Evolutionary conservation across 2,797 vertebrate genomes (phyloP).

Genomic region (Gymnoscopelus braueri): DNA sequence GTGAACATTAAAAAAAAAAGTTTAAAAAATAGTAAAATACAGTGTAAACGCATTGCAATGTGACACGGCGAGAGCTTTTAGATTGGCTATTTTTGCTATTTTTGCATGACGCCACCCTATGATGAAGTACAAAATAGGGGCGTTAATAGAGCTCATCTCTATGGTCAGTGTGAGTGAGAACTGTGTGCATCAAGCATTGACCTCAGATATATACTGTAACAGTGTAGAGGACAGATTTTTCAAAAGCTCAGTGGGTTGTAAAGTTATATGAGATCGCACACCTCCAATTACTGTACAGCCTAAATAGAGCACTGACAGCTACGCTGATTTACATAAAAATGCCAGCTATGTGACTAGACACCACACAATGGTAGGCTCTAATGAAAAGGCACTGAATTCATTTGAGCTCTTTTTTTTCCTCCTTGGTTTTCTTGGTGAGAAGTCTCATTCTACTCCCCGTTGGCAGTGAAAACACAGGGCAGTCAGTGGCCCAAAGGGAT

Average conservation of each 20-base stretch:
- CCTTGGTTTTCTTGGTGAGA: conserved; percentile 16
- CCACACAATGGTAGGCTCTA: conserved; percentile 1
- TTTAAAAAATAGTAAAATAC: too few relatives aligned
- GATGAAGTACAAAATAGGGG: too few relatives aligned
- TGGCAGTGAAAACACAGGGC: conserved; percentile 28
- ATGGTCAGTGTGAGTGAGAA: too few relatives aligned
- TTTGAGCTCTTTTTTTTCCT: conserved; percentile 15
- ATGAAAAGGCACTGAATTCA: conserved; percentile 13
- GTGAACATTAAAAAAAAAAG: too few relatives aligned
- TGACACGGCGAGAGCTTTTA: too few relatives aligned
- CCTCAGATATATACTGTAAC: not conserved
- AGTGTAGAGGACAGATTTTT: not conserved
- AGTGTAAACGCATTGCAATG: too few relatives aligned
- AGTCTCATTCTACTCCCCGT: conserved; percentile 21
- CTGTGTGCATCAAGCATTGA: not conserved
- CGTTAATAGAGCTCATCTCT: too few relatives aligned
- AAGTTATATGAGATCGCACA: not conserved
- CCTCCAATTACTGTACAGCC: not conserved
- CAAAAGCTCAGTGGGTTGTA: not conserved
- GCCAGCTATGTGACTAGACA: conserved; percentile 1
- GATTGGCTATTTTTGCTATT: too few relatives aligned
- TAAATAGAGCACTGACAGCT: not conserved
- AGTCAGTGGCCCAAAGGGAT: conserved; percentile 38
- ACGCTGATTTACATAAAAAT: conserved; percentile 5
- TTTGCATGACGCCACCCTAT: too few relatives aligned